A percentile compares a stretch with the other conserved stretches of the same genome.
Conservation (phyloP, 2,888 invertebrate genomes). For the Leistus spinibarbis region DNA sequence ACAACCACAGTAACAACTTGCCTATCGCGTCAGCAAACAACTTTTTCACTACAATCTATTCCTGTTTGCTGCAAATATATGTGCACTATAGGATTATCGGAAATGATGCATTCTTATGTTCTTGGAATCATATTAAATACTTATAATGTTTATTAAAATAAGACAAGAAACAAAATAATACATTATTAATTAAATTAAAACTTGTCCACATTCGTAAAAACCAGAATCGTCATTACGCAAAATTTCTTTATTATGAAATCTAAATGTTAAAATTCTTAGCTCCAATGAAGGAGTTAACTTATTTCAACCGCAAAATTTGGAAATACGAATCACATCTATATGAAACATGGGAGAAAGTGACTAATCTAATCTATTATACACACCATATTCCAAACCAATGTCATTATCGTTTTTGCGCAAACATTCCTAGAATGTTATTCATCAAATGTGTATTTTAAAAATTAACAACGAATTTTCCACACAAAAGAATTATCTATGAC, state of each 20-base stretch:
- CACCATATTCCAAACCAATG: neutral
- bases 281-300: no score
- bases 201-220: no score
- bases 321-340: neutral
- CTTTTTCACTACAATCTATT: neutral
- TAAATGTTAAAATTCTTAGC: no score
- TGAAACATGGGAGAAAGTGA: neutral
- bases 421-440: slow-evolving; percentile 5
- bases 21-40: neutral
- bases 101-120: neutral
- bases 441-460: neutral
- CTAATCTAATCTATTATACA: neutral
- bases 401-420: neutral
- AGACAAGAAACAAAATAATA: no score
- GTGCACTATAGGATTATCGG: neutral
- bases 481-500: neutral
- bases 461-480: neutral
- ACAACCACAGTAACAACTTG: neutral
- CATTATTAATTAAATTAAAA: no score
- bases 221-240: no score
- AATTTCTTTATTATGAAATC: no score
- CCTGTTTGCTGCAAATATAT: neutral
- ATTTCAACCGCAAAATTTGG: no score
- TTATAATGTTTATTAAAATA: no score
- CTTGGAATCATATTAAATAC: neutral